phyloP scores from a whole-genome alignment of 2,113 vertebrate species.

The Synchiropus splendidus region DNA sequence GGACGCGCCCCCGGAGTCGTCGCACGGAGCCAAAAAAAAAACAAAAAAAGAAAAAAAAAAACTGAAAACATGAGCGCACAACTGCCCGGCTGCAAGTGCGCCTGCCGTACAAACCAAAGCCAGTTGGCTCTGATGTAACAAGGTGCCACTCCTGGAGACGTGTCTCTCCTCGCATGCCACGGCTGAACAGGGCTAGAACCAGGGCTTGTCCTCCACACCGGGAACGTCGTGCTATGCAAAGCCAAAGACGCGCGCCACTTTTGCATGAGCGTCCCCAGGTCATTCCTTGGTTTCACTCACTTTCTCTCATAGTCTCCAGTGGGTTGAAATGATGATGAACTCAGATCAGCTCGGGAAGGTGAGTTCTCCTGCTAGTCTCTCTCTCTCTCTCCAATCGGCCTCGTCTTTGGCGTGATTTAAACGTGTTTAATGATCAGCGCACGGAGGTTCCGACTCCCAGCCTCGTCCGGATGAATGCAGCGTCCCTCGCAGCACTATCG shows the following conservation, averaged over 20 bases:
- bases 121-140: constrained; percentile 21
- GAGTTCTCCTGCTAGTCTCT: constrained; percentile 26
- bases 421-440: constrained; percentile 40
- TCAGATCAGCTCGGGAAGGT: constrained; percentile 19
- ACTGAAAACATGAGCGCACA: constrained; percentile 1
- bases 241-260: constrained; percentile 54
- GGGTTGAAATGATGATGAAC: constrained; percentile 25
- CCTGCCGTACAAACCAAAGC: constrained; percentile 44
- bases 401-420: constrained; percentile 41
- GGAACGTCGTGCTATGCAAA: constrained; percentile 28
- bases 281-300: constrained; percentile 11
- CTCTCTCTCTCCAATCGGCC: constrained; percentile 24
- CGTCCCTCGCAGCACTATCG: too few species aligned
- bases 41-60: too few species aligned
- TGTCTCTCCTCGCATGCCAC: constrained; percentile 29
- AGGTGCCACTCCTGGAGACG: constrained; percentile 23
- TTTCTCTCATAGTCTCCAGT: constrained; percentile 7
- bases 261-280: constrained; percentile 8
- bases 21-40: constrained; percentile 30
- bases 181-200: constrained; percentile 44
- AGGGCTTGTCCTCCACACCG: constrained; percentile 33
- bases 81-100: constrained; percentile 53
- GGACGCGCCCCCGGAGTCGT: constrained; percentile 7
- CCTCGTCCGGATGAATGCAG: too few species aligned
- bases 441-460: constrained; percentile 15